phyloP scores from a whole-genome alignment of 1,140 invertebrate species.

The Colletes latitarsis region DNA sequence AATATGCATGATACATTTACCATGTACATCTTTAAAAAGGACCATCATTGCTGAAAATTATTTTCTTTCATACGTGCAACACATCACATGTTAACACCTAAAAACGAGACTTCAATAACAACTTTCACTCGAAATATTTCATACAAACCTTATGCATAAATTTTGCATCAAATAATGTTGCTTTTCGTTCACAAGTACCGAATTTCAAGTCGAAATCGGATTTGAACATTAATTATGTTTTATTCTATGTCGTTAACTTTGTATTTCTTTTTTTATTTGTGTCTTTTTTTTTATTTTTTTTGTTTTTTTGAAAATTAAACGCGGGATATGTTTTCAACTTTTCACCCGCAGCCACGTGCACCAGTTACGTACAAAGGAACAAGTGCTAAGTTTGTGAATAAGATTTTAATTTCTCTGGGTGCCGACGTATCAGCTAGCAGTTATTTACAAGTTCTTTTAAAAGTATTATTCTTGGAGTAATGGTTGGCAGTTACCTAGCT shows the following conservation, averaged over 20 bases:
- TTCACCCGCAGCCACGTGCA: slow-evolving; percentile 51
- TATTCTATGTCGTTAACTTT: slow-evolving; percentile 45
- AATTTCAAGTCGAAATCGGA: slow-evolving; percentile 36
- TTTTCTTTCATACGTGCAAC: slow-evolving; percentile 8
- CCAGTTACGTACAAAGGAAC: slow-evolving; percentile 60
- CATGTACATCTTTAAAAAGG: slow-evolving; percentile 45
- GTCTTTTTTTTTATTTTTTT: background rate
- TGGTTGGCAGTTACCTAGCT: slow-evolving; percentile 75
- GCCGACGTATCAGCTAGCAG: slow-evolving; percentile 41
- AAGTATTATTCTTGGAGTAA: slow-evolving; percentile 62
- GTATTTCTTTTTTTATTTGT: background rate
- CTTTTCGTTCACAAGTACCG: slow-evolving; percentile 12
- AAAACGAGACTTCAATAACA: slow-evolving; percentile 17
- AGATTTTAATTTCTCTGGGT: slow-evolving; percentile 58
- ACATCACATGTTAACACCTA: slow-evolving; percentile 19
- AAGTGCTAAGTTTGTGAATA: slow-evolving; percentile 55
- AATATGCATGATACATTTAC: slow-evolving; percentile 51
- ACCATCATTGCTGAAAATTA: slow-evolving; percentile 37
- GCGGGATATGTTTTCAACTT: slow-evolving; percentile 38
- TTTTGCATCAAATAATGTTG: slow-evolving; percentile 49
- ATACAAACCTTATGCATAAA: slow-evolving; percentile 49
- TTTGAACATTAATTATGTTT: slow-evolving; percentile 33
- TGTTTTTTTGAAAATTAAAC: slow-evolving; percentile 12
- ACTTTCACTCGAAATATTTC: slow-evolving; percentile 13
- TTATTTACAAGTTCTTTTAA: slow-evolving; percentile 65